These are phyloP conservation scores for Xyrauchen texanus DNA, from an alignment of 2,113 vertebrate genomes.

Conservation along the genomic window DNA sequence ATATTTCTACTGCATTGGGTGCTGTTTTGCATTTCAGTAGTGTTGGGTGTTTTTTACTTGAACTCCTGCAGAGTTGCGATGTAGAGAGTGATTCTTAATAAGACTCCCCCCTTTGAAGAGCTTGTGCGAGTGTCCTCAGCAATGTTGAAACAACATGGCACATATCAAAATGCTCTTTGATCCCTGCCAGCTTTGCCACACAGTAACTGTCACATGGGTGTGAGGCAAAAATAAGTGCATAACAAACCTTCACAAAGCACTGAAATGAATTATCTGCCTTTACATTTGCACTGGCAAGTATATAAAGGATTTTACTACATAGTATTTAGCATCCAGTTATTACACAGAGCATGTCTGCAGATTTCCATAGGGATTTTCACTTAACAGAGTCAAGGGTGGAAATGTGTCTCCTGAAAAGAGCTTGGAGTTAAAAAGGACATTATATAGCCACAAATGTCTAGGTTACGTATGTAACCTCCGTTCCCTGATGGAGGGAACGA, in stretches of 20 bases:
- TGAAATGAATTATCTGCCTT: constrained; percentile 27
- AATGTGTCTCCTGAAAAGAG: not conserved
- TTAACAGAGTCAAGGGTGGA: constrained; percentile 13
- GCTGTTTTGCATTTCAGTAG: not conserved
- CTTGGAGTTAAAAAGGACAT: constrained; percentile 24
- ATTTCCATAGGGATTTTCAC: constrained; percentile 11
- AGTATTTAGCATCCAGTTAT: not conserved
- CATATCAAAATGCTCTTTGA: constrained; percentile 69
- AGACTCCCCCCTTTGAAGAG: constrained; percentile 68
- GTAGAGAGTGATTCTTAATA: constrained; percentile 54
- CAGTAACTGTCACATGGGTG: constrained; percentile 42
- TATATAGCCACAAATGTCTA: not conserved
- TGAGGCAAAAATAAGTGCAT: constrained; percentile 34
- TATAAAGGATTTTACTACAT: not conserved
- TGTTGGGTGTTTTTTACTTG: constrained; percentile 30
- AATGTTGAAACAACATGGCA: constrained; percentile 61
- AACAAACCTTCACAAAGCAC: constrained; percentile 30
- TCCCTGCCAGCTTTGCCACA: constrained; percentile 54
- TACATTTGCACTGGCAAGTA: constrained; percentile 9
- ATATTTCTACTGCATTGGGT: not conserved
- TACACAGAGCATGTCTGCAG: not conserved
- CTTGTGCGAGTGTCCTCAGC: constrained; percentile 57
- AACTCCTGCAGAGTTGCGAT: constrained; percentile 32
- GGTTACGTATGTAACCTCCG: too few species aligned
- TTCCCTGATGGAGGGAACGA: too few species aligned